Conservation (phyloP, 2,797 vertebrate genomes). For the Microctenopoma lineatum region DNA sequence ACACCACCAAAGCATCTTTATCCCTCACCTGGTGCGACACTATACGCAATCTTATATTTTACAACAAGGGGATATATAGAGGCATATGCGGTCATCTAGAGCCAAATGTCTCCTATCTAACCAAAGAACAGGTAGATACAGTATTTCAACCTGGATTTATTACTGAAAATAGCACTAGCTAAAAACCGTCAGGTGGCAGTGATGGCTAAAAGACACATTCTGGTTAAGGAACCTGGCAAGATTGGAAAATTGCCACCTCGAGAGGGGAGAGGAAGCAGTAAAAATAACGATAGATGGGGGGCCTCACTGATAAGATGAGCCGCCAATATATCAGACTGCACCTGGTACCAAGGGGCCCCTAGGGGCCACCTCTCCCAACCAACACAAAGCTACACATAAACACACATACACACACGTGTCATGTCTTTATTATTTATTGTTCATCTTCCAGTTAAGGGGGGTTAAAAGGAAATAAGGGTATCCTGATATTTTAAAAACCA, state of each 20-base stretch:
- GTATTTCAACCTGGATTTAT: slow-evolving; percentile 85
- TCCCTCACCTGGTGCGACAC: slow-evolving; percentile 58
- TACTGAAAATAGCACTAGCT: slow-evolving; percentile 83
- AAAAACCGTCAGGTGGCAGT: slow-evolving; percentile 80
- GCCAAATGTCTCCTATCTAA: slow-evolving; percentile 78
- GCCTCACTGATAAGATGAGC: slow-evolving; percentile 79
- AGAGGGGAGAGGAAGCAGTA: slow-evolving; percentile 77
- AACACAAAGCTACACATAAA: slow-evolving; percentile 70
- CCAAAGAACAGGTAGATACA: slow-evolving; percentile 82
- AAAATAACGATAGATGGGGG: slow-evolving; percentile 74
- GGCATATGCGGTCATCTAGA: slow-evolving; percentile 83
- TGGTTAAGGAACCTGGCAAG: slow-evolving; percentile 76
- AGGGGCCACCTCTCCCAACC: slow-evolving; percentile 63
- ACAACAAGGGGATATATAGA: slow-evolving; percentile 81
- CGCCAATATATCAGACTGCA: slow-evolving; percentile 89
- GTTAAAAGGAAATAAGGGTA: slow-evolving; percentile 89
- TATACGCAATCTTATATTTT: slow-evolving; percentile 78
- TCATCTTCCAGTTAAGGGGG: slow-evolving; percentile 85
- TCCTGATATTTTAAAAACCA: slow-evolving; percentile 89
- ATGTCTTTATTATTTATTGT: slow-evolving; percentile 88
- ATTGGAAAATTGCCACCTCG: slow-evolving; percentile 84
- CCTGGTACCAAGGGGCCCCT: slow-evolving; percentile 69
- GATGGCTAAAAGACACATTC: slow-evolving; percentile 78
- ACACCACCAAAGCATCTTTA: slow-evolving; percentile 67
- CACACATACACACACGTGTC: slow-evolving; percentile 16